Conservation (phyloP, 2,113 vertebrate genomes). For the Nesogale talazaci region DNA sequence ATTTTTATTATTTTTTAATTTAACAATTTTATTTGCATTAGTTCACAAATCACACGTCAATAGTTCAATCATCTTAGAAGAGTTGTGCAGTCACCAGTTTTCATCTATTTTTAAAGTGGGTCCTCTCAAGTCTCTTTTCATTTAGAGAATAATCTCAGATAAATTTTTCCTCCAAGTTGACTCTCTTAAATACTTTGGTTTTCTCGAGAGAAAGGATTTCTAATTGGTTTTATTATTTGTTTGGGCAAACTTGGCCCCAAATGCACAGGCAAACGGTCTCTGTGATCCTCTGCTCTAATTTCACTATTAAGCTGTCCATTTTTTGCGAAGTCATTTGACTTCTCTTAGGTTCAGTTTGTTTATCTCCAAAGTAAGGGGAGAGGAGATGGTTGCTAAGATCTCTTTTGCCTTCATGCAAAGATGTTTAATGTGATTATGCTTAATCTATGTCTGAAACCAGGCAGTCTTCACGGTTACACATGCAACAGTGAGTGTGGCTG, state of each 20-base stretch:
- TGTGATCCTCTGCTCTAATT: neutral
- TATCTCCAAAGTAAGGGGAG: neutral
- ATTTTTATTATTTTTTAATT: too few relatives aligned
- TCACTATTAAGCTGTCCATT: neutral
- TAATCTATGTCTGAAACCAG: neutral
- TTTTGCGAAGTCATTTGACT: neutral
- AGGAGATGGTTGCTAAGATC: neutral
- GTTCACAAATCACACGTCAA: too few relatives aligned
- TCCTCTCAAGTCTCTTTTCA: neutral
- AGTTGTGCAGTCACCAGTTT: too few relatives aligned
- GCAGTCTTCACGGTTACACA: neutral
- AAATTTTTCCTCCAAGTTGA: neutral
- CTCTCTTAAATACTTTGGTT: neutral
- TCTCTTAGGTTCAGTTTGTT: conserved; percentile 40
- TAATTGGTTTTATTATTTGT: neutral
- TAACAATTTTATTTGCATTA: too few relatives aligned
- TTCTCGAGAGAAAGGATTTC: neutral
- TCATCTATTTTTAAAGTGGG: neutral
- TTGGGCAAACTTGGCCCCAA: neutral
- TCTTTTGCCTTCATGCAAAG: neutral
- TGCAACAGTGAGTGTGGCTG: neutral
- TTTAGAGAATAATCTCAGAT: neutral
- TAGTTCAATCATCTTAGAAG: too few relatives aligned
- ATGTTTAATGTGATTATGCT: neutral
- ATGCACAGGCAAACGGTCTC: neutral